phyloP scores from a whole-genome alignment of 2,797 vertebrate species.

The Microchirus variegatus region DNA sequence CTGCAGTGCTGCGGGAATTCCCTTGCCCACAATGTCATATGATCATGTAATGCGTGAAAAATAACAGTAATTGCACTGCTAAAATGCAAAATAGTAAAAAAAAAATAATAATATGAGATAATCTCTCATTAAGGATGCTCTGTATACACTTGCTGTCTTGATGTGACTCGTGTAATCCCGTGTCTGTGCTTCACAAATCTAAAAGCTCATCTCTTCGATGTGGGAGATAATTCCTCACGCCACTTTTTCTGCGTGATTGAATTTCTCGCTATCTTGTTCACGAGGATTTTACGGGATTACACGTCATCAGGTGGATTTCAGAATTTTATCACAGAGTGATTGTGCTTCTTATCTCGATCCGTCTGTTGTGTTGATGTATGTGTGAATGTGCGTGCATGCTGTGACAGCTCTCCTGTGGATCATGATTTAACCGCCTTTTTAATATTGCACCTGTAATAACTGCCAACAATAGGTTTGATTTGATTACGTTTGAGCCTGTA shows the following conservation, averaged over 20 bases:
- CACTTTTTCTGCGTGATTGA: background rate
- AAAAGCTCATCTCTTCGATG: constrained; percentile 15
- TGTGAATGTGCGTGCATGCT: constrained; percentile 2
- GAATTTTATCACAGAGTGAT: constrained; percentile 19
- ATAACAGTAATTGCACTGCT: no score
- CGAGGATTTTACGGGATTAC: background rate
- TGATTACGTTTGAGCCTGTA: background rate
- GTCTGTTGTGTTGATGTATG: background rate
- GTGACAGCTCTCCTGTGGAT: background rate
- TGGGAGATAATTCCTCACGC: constrained; percentile 9
- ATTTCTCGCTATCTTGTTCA: constrained; percentile 12
- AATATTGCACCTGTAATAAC: constrained; percentile 20
- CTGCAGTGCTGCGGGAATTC: no score
- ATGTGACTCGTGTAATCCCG: background rate
- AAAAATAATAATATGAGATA: no score
- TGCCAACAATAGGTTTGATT: constrained; percentile 3
- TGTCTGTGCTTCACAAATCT: background rate
- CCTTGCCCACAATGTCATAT: no score
- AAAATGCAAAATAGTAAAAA: no score
- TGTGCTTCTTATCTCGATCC: constrained; percentile 19
- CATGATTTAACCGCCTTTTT: constrained; percentile 7
- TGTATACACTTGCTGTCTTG: background rate
- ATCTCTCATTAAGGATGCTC: background rate
- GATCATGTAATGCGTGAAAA: no score
- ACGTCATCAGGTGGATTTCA: constrained; percentile 12